Percentiles rank a stretch among this genome's conserved stretches.
Conservation (phyloP, 2,888 invertebrate genomes). For the Orchestes rusci region DNA sequence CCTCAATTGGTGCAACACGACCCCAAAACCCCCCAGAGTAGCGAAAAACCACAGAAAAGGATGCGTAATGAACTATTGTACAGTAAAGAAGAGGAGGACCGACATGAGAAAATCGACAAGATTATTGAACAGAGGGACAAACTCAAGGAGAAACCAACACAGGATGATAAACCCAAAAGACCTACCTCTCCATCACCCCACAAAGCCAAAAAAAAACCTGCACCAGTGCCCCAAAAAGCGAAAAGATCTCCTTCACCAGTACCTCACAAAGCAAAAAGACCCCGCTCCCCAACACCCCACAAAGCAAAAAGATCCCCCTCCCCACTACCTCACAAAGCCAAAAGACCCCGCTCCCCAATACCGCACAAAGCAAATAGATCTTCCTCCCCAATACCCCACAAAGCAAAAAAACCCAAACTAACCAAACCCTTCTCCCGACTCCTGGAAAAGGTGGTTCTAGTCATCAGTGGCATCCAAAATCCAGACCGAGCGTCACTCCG, state of each 20-base stretch:
- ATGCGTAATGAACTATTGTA: conserved; percentile 31
- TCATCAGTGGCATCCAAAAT: conserved; percentile 84
- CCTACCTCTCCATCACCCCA: too few relatives aligned
- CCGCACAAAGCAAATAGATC: conserved; percentile 3
- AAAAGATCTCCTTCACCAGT: too few relatives aligned
- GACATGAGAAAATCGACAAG: conserved; percentile 33
- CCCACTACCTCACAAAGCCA: conserved; percentile 9
- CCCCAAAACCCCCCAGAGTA: conserved; percentile 6
- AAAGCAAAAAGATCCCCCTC: conserved; percentile 9
- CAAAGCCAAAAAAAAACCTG: too few relatives aligned
- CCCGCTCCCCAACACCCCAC: conserved; percentile 8
- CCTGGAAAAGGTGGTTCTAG: conserved; percentile 62
- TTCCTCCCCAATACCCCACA: conserved; percentile 8
- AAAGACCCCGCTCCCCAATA: conserved; percentile 8
- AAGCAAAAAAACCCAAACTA: conserved; percentile 11
- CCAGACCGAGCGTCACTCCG: conserved; percentile 65
- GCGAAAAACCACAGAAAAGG: conserved; percentile 4
- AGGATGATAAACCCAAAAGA: not conserved
- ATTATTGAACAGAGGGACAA: conserved; percentile 29
- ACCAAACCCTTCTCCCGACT: conserved; percentile 52
- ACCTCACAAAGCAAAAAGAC: too few relatives aligned
- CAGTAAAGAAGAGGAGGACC: conserved; percentile 32
- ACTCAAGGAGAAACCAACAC: conserved; percentile 17
- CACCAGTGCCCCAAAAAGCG: conserved; percentile 5
- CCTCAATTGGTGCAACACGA: conserved; percentile 27